phyloP scores from a whole-genome alignment of 2,797 vertebrate species.

The Lophotriccus pileatus region DNA sequence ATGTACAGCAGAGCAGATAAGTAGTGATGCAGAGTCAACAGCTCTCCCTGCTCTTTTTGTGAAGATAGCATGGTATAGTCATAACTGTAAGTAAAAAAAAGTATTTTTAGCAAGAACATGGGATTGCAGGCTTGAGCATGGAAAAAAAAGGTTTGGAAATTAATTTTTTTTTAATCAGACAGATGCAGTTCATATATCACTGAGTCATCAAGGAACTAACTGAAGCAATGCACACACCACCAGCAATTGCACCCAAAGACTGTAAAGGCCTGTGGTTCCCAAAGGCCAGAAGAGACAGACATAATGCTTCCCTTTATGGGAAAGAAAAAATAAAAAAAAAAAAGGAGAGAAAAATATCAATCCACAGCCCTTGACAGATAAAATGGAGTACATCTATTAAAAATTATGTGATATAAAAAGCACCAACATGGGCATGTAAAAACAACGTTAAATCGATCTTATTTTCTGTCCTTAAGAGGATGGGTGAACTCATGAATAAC shows the following conservation, averaged over 20 bases:
- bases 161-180: background rate
- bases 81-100: background rate
- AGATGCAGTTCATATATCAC: background rate
- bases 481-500: background rate
- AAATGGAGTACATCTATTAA: background rate
- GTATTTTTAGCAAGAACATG: background rate
- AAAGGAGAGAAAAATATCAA: background rate
- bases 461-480: background rate
- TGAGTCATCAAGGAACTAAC: background rate
- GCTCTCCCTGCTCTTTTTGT: background rate
- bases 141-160: background rate
- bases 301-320: background rate
- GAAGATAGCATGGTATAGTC: background rate
- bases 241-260: background rate
- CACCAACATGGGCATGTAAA: background rate
- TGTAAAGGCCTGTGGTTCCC: background rate
- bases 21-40: background rate
- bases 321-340: background rate
- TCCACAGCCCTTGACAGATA: background rate
- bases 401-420: background rate
- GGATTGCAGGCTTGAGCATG: background rate
- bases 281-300: background rate
- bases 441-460: background rate
- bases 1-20: background rate
- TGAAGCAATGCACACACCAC: background rate